Conservation (phyloP, 2,888 invertebrate genomes). For the Drymonia ruficornis region DNA sequence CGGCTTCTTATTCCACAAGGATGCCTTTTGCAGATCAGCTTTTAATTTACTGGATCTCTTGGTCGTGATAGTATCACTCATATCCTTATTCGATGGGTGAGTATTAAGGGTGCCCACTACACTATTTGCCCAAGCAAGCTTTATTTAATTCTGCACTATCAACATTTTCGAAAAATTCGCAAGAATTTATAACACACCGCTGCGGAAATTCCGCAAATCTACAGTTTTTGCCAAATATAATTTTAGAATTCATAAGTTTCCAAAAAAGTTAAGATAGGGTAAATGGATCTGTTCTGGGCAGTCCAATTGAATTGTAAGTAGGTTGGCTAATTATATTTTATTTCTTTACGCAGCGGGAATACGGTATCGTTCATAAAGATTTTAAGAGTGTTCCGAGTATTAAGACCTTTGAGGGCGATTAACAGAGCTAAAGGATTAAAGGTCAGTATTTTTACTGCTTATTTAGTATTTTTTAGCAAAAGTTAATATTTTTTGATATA, state of each 20-base stretch:
- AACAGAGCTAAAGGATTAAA: constrained; percentile 99
- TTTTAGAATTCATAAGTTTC: too few species aligned
- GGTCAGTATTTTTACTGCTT: constrained; percentile 86
- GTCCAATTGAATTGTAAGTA: too few species aligned
- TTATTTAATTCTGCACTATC: too few species aligned
- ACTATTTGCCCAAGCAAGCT: too few species aligned
- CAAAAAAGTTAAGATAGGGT: too few species aligned
- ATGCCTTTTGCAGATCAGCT: constrained; percentile 98
- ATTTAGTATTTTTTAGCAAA: constrained; percentile 4
- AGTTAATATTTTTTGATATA: constrained; percentile 9
- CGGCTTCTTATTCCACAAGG: constrained; percentile 98
- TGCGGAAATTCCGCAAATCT: too few species aligned
- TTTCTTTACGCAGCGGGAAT: constrained; percentile 81
- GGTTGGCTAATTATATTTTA: constrained; percentile 24
- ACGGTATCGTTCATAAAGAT: constrained; percentile 99
- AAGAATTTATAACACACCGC: too few species aligned
- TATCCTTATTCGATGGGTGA: constrained; percentile 91
- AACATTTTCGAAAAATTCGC: too few species aligned
- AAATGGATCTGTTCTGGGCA: too few species aligned
- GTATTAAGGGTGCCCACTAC: constrained; percentile 26
- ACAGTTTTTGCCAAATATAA: too few species aligned
- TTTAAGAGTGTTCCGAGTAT: constrained; percentile 97
- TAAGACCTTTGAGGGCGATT: constrained; percentile 98
- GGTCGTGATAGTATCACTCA: constrained; percentile 98
- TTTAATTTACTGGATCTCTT: constrained; percentile 98